These are phyloP conservation scores for Eutrigla gurnardus DNA, from an alignment of 2,797 vertebrate species.

Conservation along the genomic window DNA sequence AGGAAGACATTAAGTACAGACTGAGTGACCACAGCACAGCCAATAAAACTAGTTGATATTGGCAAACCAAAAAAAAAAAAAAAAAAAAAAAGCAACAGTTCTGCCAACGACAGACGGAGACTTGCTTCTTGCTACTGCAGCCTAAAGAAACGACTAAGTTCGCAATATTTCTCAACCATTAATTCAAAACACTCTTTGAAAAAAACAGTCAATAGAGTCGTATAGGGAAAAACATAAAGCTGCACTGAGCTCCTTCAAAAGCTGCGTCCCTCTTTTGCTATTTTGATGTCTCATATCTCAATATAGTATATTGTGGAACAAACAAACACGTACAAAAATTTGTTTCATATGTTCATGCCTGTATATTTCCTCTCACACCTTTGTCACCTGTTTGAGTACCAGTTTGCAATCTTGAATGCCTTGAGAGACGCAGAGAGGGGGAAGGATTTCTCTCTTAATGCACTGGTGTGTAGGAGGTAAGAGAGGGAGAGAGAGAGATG, in stretches of 20 bases:
- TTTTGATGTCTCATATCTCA: background rate
- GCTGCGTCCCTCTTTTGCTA: background rate
- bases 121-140: background rate
- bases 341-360: too few relatives aligned
- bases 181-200: background rate
- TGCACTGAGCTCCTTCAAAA: background rate
- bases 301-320: background rate
- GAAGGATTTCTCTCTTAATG: slow-evolving; percentile 7
- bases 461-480: background rate
- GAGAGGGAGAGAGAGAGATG: slow-evolving; percentile 34
- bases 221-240: background rate
- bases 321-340: too few relatives aligned
- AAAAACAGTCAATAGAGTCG: background rate
- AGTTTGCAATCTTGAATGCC: slow-evolving; percentile 19
- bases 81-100: background rate
- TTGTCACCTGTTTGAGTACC: slow-evolving; percentile 3
- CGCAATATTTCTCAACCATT: background rate
- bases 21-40: background rate
- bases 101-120: background rate
- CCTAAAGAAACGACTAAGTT: background rate
- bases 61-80: background rate
- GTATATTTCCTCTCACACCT: too few relatives aligned
- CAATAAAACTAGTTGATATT: background rate
- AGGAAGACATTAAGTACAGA: background rate
- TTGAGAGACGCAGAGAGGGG: slow-evolving; percentile 14